A percentile compares a stretch with the other conserved stretches of the same genome.
These are phyloP conservation scores for Athalia circularis DNA, from an alignment of 2,888 invertebrate genomes.

Conservation along the genomic window DNA sequence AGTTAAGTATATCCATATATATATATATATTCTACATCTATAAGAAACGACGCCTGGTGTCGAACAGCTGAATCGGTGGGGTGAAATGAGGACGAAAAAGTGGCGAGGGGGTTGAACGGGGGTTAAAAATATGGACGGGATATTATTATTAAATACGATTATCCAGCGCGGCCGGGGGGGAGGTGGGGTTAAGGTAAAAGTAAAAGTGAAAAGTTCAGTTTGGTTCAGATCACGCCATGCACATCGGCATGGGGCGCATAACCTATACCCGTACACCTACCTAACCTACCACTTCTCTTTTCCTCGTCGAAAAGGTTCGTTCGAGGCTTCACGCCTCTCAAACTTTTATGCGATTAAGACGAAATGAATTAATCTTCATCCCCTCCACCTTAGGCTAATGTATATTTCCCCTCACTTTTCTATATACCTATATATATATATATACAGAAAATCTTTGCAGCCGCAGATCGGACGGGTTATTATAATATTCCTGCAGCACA, in stretches of 20 bases:
- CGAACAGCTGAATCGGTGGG: constrained; percentile 3
- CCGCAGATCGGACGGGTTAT: constrained; percentile 10
- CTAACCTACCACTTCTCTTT: constrained; percentile 4
- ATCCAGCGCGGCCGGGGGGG: constrained; percentile 50
- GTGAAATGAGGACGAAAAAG: constrained; percentile 41
- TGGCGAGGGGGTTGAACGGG: constrained; percentile 43
- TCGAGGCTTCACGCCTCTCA: constrained; percentile 60
- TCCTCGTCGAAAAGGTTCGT: constrained; percentile 53
- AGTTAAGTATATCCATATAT: not conserved
- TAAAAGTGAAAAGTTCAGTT: constrained; percentile 61
- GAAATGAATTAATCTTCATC: constrained; percentile 75
- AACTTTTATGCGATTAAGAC: constrained; percentile 75
- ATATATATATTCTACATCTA: not conserved
- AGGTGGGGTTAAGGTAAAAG: constrained; percentile 17
- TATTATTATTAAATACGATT: constrained; percentile 71
- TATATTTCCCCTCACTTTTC: not conserved
- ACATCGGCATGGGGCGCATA: constrained; percentile 47
- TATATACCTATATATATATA: not conserved
- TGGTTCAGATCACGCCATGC: constrained; percentile 50
- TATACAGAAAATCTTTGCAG: not conserved
- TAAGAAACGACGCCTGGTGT: not conserved
- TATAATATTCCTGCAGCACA: not conserved
- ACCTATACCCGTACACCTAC: not conserved
- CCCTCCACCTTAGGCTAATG: constrained; percentile 46
- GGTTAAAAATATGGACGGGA: constrained; percentile 46